phyloP scores from a whole-genome alignment of 2,888 invertebrate species.

The Polymixis flavicincta region DNA sequence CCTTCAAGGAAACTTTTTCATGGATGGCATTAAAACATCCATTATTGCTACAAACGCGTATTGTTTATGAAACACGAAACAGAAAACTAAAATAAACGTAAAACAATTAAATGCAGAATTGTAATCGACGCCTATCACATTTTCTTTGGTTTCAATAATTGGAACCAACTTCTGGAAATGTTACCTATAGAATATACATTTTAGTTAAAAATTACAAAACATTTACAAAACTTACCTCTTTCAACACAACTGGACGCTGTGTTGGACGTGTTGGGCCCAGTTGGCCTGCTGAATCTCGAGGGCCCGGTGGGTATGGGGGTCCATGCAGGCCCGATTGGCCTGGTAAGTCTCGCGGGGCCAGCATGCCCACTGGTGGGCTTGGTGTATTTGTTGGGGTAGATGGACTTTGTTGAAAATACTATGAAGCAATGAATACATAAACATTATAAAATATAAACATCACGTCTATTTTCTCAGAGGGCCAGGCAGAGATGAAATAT shows the following conservation, averaged over 20 bases:
- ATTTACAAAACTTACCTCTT: not conserved
- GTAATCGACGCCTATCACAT: not conserved
- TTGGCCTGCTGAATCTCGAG: not conserved
- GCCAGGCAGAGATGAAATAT: too few species aligned
- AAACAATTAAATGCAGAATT: not conserved
- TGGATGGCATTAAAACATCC: not conserved
- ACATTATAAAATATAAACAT: not conserved
- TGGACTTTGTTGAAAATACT: constrained; percentile 8
- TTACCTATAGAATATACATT: too few species aligned
- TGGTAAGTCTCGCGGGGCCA: not conserved
- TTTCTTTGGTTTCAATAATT: not conserved
- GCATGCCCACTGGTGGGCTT: not conserved
- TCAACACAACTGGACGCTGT: not conserved
- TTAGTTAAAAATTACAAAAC: too few species aligned
- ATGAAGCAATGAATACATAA: constrained; percentile 1
- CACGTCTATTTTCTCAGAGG: not conserved
- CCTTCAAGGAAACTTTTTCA: not conserved
- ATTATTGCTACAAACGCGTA: not conserved
- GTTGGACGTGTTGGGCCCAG: not conserved
- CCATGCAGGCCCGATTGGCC: not conserved
- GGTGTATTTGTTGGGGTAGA: not conserved
- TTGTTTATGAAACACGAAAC: not conserved
- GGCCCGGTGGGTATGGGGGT: not conserved
- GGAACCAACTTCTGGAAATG: too few species aligned
- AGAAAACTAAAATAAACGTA: not conserved